Evolutionary conservation across 2,797 vertebrate species (phyloP).

Genomic region (Typhlichthys subterraneus): DNA sequence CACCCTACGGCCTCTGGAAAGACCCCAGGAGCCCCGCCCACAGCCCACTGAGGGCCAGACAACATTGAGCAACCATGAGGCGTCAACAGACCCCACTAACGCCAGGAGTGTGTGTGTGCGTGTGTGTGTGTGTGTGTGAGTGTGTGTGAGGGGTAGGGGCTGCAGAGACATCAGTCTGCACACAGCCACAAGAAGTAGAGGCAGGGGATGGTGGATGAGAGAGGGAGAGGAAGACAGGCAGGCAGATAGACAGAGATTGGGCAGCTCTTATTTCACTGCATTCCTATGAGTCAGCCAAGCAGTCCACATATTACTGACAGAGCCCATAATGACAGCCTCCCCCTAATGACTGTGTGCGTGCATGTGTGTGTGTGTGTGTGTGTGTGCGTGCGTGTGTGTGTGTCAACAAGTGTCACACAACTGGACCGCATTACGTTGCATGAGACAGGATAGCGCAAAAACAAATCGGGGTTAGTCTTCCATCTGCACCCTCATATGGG

Average conservation of each 20-base stretch:
- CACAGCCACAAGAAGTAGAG: no score
- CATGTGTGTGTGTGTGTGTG: constrained; percentile 5
- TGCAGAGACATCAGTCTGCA: no score
- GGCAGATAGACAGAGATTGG: constrained; percentile 28
- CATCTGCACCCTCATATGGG: constrained; percentile 14
- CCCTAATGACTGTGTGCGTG: constrained; percentile 14
- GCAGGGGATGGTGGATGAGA: neutral
- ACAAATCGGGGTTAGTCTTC: constrained; percentile 27
- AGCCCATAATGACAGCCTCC: constrained; percentile 77
- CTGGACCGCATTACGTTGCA: constrained; percentile 8
- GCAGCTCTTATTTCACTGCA: constrained; percentile 76
- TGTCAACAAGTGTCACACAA: constrained; percentile 17
- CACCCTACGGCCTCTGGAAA: no score
- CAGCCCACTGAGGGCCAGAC: constrained; percentile 55
- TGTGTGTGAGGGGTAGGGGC: neutral
- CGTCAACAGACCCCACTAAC: constrained; percentile 14
- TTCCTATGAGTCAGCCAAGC: constrained; percentile 81
- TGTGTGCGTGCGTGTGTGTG: neutral
- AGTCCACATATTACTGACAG: constrained; percentile 79
- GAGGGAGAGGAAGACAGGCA: constrained; percentile 24
- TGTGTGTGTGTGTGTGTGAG: neutral
- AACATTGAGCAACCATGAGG: constrained; percentile 41
- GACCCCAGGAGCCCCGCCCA: neutral
- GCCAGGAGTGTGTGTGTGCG: constrained; percentile 10
- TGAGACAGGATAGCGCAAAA: constrained; percentile 33